Evolutionary conservation across 2,797 vertebrate species (phyloP).

Genomic region (Amblyopsis hoosieri): DNA sequence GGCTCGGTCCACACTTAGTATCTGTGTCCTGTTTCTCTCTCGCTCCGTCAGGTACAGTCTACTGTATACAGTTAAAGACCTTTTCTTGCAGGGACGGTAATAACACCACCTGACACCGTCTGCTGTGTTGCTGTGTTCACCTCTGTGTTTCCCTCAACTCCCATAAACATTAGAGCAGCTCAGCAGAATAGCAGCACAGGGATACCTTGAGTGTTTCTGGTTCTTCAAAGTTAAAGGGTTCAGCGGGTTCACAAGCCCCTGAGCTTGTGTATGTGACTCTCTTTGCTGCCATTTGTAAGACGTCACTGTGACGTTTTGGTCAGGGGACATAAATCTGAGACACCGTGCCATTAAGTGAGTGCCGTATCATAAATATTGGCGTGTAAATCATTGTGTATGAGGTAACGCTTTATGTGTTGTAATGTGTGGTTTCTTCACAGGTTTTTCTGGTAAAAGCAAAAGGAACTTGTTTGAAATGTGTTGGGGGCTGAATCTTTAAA

Average conservation of each 20-base stretch:
- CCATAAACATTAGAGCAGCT: constrained; percentile 25
- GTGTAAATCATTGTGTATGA: constrained; percentile 13
- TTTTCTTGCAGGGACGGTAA: constrained; percentile 41
- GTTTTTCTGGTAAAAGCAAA: constrained; percentile 10
- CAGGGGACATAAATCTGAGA: constrained; percentile 23
- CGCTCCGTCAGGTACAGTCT: constrained; percentile 60
- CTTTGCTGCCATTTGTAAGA: constrained; percentile 23
- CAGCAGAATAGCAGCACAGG: constrained; percentile 21
- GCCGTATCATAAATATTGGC: constrained; percentile 8
- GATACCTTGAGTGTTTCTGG: constrained; percentile 17
- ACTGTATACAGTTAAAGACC: constrained; percentile 31
- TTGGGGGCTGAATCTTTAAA: neutral
- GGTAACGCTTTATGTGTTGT: constrained; percentile 7
- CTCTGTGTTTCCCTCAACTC: constrained; percentile 27
- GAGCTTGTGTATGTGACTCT: constrained; percentile 19
- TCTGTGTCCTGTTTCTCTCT: constrained; percentile 11
- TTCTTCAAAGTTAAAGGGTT: constrained; percentile 39
- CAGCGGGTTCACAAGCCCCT: constrained; percentile 44
- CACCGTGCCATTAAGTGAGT: constrained; percentile 4
- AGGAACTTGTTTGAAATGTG: neutral
- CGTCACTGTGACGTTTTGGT: constrained; percentile 27
- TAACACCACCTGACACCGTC: constrained; percentile 61
- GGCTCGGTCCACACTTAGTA: neutral
- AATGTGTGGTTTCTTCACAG: neutral
- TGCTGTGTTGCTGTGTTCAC: constrained; percentile 56